These are phyloP conservation scores for Gryllus bimaculatus DNA, from an alignment of 1,140 invertebrate genomes.

Conservation along the genomic window DNA sequence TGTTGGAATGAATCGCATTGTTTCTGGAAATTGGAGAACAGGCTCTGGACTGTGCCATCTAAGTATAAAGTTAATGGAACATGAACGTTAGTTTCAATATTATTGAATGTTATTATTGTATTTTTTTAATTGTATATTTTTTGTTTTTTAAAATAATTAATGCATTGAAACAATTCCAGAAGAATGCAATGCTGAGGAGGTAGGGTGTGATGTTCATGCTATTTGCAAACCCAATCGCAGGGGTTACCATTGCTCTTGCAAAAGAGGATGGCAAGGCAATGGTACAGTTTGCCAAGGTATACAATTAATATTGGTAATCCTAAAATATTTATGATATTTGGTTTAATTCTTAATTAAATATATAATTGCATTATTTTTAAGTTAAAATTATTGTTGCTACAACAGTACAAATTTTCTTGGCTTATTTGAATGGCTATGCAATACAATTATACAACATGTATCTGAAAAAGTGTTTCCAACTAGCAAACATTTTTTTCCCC, in stretches of 20 bases:
- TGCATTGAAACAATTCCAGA: background rate
- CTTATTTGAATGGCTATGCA: no score
- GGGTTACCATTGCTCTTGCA: conserved; percentile 16
- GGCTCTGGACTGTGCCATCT: conserved; percentile 15
- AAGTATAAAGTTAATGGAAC: conserved; percentile 13
- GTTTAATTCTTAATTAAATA: no score
- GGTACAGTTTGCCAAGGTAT: conserved; percentile 18
- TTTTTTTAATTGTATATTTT: background rate
- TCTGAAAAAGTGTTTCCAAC: no score
- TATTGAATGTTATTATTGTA: background rate
- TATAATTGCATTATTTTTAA: no score
- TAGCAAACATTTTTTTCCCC: no score
- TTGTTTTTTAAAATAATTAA: background rate
- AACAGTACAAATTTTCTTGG: no score
- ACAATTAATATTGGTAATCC: background rate
- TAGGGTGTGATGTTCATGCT: conserved; percentile 16
- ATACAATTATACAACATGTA: no score
- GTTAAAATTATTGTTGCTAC: no score
- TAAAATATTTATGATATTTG: no score
- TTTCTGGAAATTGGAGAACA: conserved; percentile 16
- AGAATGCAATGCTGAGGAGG: conserved; percentile 12
- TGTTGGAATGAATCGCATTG: conserved; percentile 12
- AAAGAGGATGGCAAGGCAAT: conserved; percentile 20
- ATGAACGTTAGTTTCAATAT: conserved; percentile 16
- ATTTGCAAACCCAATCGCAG: conserved; percentile 14